phyloP scores from a whole-genome alignment of 2,113 vertebrate genomes.

The Oreochromis aureus region DNA sequence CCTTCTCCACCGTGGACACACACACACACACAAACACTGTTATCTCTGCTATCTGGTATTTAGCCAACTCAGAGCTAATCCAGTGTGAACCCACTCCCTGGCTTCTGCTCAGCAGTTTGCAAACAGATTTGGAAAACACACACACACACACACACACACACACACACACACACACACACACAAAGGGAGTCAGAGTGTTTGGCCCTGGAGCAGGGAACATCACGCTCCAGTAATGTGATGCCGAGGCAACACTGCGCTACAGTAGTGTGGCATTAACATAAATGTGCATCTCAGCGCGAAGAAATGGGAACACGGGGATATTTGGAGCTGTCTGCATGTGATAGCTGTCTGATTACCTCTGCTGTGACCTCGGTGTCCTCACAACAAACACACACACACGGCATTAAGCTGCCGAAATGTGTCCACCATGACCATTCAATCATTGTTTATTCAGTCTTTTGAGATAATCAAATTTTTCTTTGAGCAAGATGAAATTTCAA shows the following conservation, averaged over 20 bases:
- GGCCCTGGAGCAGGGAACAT: slow-evolving; percentile 65
- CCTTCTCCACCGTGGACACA: background rate
- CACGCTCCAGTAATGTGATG: slow-evolving; percentile 72
- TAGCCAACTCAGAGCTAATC: slow-evolving; percentile 68
- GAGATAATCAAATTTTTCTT: background rate
- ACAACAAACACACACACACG: background rate
- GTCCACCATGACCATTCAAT: background rate
- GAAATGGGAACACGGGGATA: slow-evolving; percentile 9
- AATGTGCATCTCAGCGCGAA: slow-evolving; percentile 36
- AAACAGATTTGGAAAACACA: slow-evolving; percentile 53
- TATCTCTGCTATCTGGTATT: slow-evolving; percentile 67
- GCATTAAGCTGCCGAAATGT: background rate
- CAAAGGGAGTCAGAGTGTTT: slow-evolving; percentile 31
- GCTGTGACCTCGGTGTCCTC: background rate
- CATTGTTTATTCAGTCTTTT: background rate
- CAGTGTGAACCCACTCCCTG: slow-evolving; percentile 61
- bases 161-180: background rate
- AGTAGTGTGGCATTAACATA: slow-evolving; percentile 51
- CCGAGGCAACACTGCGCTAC: slow-evolving; percentile 44
- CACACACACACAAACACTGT: slow-evolving; percentile 21
- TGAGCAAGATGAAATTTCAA: background rate
- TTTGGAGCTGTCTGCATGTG: slow-evolving; percentile 13
- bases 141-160: background rate
- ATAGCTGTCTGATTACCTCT: slow-evolving; percentile 23
- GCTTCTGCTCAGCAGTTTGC: slow-evolving; percentile 67